These are phyloP conservation scores for Thymelicus sylvestris DNA, from an alignment of 2,888 invertebrate species.

Conservation along the genomic window DNA sequence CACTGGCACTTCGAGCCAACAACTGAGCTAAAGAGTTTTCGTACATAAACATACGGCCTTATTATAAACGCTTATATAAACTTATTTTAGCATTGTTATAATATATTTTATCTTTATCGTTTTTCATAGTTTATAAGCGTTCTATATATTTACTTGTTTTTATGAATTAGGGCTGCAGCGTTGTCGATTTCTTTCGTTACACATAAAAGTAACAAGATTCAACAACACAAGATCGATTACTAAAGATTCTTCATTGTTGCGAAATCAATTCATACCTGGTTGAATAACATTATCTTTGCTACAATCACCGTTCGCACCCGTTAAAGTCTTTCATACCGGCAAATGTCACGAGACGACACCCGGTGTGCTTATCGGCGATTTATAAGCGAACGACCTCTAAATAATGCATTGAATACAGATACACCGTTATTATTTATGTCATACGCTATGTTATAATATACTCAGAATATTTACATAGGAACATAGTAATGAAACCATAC, in stretches of 20 bases:
- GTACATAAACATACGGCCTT: too few relatives aligned
- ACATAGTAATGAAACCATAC: not conserved
- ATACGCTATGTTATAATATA: not conserved
- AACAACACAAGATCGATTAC: too few relatives aligned
- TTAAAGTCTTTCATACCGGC: constrained; percentile 45
- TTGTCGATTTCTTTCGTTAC: too few relatives aligned
- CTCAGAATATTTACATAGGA: not conserved
- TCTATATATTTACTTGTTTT: too few relatives aligned
- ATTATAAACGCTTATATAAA: too few relatives aligned
- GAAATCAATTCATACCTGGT: constrained; percentile 15
- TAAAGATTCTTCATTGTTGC: constrained; percentile 15
- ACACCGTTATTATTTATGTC: constrained; percentile 10
- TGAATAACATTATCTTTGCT: constrained; percentile 25
- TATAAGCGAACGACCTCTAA: constrained; percentile 39
- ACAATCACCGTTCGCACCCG: constrained; percentile 37
- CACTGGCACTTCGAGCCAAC: too few relatives aligned
- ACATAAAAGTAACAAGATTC: too few relatives aligned
- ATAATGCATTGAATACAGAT: constrained; percentile 32
- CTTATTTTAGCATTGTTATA: too few relatives aligned
- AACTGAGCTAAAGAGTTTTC: too few relatives aligned
- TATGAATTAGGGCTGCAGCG: too few relatives aligned
- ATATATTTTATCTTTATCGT: too few relatives aligned
- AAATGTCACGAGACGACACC: constrained; percentile 40
- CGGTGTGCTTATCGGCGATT: constrained; percentile 27
- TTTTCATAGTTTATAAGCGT: too few relatives aligned